Conservation (phyloP, 2,113 vertebrate species). For the Hydropotes inermis region DNA sequence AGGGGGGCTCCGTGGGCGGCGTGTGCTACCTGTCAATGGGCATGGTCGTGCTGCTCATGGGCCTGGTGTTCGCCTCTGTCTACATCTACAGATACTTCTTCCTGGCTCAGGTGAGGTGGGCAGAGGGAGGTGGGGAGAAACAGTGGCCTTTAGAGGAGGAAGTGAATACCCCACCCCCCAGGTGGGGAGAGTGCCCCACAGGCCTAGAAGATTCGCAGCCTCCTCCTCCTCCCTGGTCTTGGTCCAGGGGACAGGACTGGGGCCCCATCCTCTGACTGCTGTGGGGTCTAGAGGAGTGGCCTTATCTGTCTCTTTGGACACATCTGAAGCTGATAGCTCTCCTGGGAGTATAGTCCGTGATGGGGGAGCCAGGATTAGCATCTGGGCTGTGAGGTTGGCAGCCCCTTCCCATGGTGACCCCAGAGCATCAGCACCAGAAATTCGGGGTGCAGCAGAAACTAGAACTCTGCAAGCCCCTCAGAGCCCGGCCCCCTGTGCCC, state of each 20-base stretch:
- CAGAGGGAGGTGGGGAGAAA: background rate
- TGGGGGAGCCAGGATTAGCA: background rate
- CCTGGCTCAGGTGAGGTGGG: constrained; percentile 86
- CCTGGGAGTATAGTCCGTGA: background rate
- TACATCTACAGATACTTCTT: constrained; percentile 96
- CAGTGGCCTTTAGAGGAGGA: too few relatives aligned
- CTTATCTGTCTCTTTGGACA: background rate
- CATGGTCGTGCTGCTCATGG: constrained; percentile 90
- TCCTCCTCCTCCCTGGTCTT: background rate
- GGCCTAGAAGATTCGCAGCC: background rate
- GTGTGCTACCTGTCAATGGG: constrained; percentile 93
- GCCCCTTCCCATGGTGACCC: background rate
- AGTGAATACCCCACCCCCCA: too few relatives aligned
- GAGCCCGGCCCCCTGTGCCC: background rate
- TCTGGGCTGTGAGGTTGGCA: background rate
- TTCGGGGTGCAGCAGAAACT: background rate
- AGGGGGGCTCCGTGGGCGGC: constrained; percentile 84
- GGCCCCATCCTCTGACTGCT: background rate
- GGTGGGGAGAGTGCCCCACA: background rate
- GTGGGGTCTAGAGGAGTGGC: background rate
- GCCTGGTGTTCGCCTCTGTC: constrained; percentile 91
- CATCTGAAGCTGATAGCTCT: background rate
- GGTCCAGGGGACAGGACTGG: background rate
- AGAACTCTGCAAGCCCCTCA: background rate
- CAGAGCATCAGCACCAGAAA: background rate